Base-by-base conservation (phyloP, 2,888 invertebrate genomes). In the Spicauda simplicius region DNA sequence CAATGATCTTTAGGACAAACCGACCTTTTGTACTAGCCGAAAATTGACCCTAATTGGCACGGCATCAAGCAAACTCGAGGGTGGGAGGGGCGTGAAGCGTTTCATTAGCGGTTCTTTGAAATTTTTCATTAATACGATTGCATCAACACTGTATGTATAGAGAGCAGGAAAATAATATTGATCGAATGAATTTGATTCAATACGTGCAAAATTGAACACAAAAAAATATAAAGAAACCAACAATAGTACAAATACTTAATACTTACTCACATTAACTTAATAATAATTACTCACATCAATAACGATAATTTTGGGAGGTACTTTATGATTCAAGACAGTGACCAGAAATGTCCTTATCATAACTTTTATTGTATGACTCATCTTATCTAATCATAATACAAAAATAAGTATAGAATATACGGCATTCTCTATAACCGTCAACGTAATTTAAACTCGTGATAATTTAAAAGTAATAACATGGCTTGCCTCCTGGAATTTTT, bases 1-100 rank as follows among this genome's bases (percentile, higher is more conserved):
- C 86, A 88, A 86, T 87, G 86, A 85, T 89, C 86, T 85, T 89
- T 83, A 85, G 89, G 92, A 90, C 89, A 88, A 86, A 87, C 86
- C 78, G 79, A 72, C 71, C 77, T 85, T 91, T 91, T 25, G 87
- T 85, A 80, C 82, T 86, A 86, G 89, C 88, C 89, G 88, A 90
- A 89, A 85, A 85, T 88, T 85, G 85, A 77, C 78, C 80, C 84
- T 88, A 90, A 90, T 88, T 88, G 88, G 85, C 77, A 82, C 85
- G 53, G 60, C 25, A 59, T 53, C 16, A 37, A 53, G 65, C 52
- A 52, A 33, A 50, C 20, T 12, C 19, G 50, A 20, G 50, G 19
- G 64, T 56, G 59, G 30, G 59, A 57, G 57, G 48, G 50, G 64
- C 64, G 64, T 64, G 64, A 64, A 50, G 10, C 56, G 41, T 64